phyloP scores from a whole-genome alignment of 2,113 vertebrate genomes.

The Lipotes vexillifer region DNA sequence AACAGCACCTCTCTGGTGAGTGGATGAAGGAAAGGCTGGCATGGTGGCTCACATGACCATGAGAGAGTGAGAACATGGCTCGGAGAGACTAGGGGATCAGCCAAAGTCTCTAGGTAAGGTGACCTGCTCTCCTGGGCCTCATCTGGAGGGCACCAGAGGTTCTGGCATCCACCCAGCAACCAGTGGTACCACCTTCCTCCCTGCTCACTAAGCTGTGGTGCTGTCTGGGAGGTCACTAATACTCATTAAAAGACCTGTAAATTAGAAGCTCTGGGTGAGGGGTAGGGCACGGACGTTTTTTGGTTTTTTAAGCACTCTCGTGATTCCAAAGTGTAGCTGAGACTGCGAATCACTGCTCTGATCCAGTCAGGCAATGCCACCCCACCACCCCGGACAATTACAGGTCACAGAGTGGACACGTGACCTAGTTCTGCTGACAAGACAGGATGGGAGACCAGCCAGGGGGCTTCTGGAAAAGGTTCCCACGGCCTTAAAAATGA shows the following conservation, averaged over 20 bases:
- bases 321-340: neutral
- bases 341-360: neutral
- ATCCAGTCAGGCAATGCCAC: neutral
- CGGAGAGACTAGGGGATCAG: neutral
- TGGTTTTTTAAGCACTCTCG: neutral
- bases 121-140: neutral
- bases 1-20: neutral
- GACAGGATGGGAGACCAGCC: neutral
- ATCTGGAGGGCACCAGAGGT: neutral
- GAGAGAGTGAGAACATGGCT: neutral
- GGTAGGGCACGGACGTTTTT: rapidly evolving
- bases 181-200: neutral
- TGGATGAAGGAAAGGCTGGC: neutral
- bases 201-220: neutral
- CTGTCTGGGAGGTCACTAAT: neutral
- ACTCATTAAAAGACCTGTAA: neutral
- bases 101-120: neutral
- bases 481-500: neutral
- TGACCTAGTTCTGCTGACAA: neutral
- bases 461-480: neutral
- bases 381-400: too few relatives aligned
- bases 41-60: rapidly evolving
- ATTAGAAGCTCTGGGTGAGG: neutral
- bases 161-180: neutral
- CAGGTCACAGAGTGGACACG: neutral